A percentile compares a stretch with the other conserved stretches of the same genome.
These are phyloP conservation scores for Cydia strobilella DNA, from an alignment of 1,140 invertebrate genomes.

Conservation along the genomic window DNA sequence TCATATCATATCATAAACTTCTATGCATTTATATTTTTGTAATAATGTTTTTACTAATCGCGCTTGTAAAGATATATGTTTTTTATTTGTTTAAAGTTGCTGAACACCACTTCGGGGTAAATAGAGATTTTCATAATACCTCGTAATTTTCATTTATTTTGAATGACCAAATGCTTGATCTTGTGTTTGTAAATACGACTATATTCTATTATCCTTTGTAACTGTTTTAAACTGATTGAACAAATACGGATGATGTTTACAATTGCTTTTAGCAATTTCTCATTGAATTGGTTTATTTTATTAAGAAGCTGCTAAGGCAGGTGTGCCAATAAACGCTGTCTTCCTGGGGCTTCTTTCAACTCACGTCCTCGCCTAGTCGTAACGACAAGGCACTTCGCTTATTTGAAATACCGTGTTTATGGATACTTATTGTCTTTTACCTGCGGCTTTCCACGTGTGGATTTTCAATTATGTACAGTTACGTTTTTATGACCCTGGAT, in stretches of 20 bases:
- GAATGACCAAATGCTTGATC: no score
- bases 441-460: slow-evolving; percentile 12
- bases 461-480: slow-evolving; percentile 31
- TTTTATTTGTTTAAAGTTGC: no score
- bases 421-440: slow-evolving; percentile 59
- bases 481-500: slow-evolving; percentile 27
- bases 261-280: background rate
- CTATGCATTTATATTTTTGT: no score
- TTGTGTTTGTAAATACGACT: background rate
- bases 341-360: slow-evolving; percentile 53
- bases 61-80: no score
- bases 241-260: background rate
- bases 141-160: no score
- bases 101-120: no score
- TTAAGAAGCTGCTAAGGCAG: slow-evolving; percentile 51
- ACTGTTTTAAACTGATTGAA: slow-evolving; percentile 33
- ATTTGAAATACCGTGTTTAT: slow-evolving; percentile 68
- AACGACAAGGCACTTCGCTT: slow-evolving; percentile 60
- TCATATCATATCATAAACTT: no score
- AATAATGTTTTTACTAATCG: no score
- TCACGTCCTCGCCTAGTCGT: slow-evolving; percentile 61
- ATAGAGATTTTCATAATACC: no score
- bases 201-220: background rate
- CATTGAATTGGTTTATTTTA: slow-evolving; percentile 27
- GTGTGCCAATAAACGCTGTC: slow-evolving; percentile 64